Percentiles rank a stretch among this genome's conserved stretches.
Evolutionary conservation across 2,113 vertebrate genomes (phyloP).

Genomic region (Tenebrosternarchus preto): DNA sequence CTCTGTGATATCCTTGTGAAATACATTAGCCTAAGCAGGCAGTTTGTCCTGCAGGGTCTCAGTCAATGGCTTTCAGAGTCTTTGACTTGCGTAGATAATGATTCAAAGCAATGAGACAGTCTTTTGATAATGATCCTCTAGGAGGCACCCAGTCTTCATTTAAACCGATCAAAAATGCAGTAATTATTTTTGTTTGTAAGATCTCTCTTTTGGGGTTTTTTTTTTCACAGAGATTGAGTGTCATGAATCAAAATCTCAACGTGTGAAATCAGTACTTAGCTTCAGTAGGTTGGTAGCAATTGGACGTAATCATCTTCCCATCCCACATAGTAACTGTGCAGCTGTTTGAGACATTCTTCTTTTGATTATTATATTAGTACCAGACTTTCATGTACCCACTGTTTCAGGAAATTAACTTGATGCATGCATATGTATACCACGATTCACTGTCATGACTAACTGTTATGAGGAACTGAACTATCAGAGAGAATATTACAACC

Average conservation of each 20-base stretch:
- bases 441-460: background rate
- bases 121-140: constrained; percentile 11
- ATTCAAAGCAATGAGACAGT: background rate
- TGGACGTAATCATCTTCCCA: background rate
- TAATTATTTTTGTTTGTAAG: background rate
- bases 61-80: background rate
- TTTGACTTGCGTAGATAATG: background rate
- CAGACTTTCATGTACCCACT: no score
- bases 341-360: background rate
- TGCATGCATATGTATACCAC: background rate
- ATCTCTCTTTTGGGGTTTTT: background rate
- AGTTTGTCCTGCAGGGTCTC: background rate
- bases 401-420: background rate
- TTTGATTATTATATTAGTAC: background rate
- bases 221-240: background rate
- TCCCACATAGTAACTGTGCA: background rate
- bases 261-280: background rate
- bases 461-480: no score
- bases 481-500: no score
- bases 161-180: constrained; percentile 3
- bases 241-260: background rate
- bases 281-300: background rate
- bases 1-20: background rate
- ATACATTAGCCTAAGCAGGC: background rate
- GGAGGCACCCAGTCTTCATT: background rate